Evolutionary conservation across 2,888 invertebrate species (phyloP).

Genomic region (Brachyptera risi): DNA sequence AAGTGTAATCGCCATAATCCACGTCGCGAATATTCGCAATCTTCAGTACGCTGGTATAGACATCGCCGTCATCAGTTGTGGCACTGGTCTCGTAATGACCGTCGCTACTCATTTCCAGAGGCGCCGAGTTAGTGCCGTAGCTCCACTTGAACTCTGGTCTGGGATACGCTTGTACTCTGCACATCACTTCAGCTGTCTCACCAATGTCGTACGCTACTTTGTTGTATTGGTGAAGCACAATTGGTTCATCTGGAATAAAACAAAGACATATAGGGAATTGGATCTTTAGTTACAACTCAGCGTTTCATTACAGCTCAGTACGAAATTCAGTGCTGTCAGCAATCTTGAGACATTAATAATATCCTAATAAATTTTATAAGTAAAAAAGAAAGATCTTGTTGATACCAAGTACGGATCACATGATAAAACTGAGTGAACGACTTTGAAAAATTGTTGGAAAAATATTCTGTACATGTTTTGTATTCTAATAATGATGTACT

Average conservation of each 20-base stretch:
- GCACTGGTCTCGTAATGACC: constrained; percentile 83
- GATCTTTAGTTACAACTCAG: too few species aligned
- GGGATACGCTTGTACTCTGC: constrained; percentile 87
- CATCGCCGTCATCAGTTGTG: constrained; percentile 75
- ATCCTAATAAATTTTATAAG: too few species aligned
- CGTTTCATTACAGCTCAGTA: too few species aligned
- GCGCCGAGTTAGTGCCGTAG: constrained; percentile 68
- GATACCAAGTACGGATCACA: too few species aligned
- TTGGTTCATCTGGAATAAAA: constrained; percentile 67
- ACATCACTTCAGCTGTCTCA: constrained; percentile 81
- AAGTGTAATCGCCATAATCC: constrained; percentile 90
- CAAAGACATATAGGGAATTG: too few species aligned
- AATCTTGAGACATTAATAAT: too few species aligned
- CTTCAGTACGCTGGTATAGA: constrained; percentile 73
- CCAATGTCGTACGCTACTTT: constrained; percentile 83
- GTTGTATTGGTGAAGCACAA: constrained; percentile 77
- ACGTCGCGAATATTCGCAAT: constrained; percentile 71
- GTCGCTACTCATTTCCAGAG: constrained; percentile 73
- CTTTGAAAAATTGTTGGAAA: too few species aligned
- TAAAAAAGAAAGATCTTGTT: too few species aligned
- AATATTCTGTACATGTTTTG: too few species aligned
- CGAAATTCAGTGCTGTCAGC: too few species aligned
- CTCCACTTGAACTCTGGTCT: constrained; percentile 92
- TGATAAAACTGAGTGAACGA: too few species aligned
- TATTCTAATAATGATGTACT: too few species aligned